Evolutionary conservation across 2,797 vertebrate genomes (phyloP), one percentile per base, ranked within the genome.

Genomic region (Betta splendens): DNA sequence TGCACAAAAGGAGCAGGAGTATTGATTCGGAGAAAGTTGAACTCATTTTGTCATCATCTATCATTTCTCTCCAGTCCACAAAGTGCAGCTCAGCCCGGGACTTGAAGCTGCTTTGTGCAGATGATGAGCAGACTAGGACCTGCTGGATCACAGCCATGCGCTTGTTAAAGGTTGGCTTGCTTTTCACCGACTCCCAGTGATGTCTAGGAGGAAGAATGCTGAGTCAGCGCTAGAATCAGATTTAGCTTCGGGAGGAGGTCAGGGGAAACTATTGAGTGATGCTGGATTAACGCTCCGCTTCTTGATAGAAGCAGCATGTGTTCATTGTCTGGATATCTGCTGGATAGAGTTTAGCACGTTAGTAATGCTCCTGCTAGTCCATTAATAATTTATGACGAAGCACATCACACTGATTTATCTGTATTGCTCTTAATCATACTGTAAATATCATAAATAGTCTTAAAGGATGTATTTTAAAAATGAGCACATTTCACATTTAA

Each of bases 131-230:
- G 89, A 95, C 87, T 83, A 95, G 94, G 89, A 96, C 92, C 66
- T 97, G 97, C 76, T 99, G 98, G 98, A 92, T 98, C 91, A 97
- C 96, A 15, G 96, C 96, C 73, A 91, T 99, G 91, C 94, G 96
- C 77, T 92, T 99, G 87, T 94, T 98, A 80, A 99, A 99, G 97
- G 98, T 99, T 66, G 75, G 77, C 63, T 65, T 28, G 46, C 62
- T 36, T 64, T 73, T 83, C 70, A 65, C 61, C 78, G 67, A 80
- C 64, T 72, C 38, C n/a, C 56, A 38, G 64, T 71, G 66, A 67
- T 72, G 66, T 79, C 64, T 72, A 54, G 61, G 61, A 47, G 59
- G 47, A 73, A 66, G 70, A 74, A 70, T 71, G 77, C 75, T 79
- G 80, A 80, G 75, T 84, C 79, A 83, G 71, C 43, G 52, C 57